Evolutionary conservation across 2,797 vertebrate genomes (phyloP), one percentile per base, ranked within the genome.

Genomic region (Coregonus ussuriensis): DNA sequence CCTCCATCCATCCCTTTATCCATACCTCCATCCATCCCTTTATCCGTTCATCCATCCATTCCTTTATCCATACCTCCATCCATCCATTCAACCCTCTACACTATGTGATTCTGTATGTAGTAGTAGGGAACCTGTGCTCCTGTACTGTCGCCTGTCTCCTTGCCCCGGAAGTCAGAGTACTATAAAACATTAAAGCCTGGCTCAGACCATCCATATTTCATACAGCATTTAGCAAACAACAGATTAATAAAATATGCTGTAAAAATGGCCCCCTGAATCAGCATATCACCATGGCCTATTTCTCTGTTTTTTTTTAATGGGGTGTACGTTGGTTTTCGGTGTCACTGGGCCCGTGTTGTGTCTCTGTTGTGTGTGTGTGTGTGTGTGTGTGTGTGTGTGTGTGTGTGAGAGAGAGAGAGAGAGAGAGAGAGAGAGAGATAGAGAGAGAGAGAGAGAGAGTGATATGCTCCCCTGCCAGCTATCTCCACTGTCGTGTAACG

Each of bases 201-300:
- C 41, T 47, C 41, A 47, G 87, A 91, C 89, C 89, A 93, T 94
- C 75, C 84, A 93, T 93, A 92, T 93, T 94, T 94, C 88, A 94
- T 92, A 84, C 79, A 88, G 88, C 91, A 93, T 93, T 94, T 94
- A 92, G 92, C 91, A 94, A 94, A 93, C 91, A 93, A 93, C 89
- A 80, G 81, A 91, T 93, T 82, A 93, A 94, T 94, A 92, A 94
- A 93, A 93, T 74, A 92, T 91, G 87, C 79, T 77, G 69, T 77
- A 81, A 91, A 93, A 92, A 89, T 91, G 89, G 88, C 88, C 85
- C 91, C 91, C 88, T 87, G 83, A 89, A 91, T 91, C 90, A 93
- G 92, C 88, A 90, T 87, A 90, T 91, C 86, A 82, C 85, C 52
- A 16, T 84, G 82, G 86, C 88, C 85, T 83, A 87, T 89, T 77